Conservation (phyloP, 1,140 invertebrate genomes). For the Scaptodrosophila lebanonensis region DNA sequence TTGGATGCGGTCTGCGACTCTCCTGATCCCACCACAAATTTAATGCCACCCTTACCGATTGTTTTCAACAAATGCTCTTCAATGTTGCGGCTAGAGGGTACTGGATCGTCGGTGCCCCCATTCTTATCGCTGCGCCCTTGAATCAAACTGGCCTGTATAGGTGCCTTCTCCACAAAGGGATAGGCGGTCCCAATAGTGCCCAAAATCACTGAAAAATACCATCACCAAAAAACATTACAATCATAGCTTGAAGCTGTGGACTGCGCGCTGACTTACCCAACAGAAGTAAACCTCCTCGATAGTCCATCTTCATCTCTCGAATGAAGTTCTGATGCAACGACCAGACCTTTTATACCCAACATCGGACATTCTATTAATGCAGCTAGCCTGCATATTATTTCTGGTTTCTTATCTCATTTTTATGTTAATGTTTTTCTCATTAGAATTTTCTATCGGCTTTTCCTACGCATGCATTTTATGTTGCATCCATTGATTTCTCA, state of each 20-base stretch:
- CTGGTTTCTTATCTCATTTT: conserved; percentile 19
- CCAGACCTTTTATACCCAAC: conserved; percentile 41
- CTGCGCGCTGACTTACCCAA: conserved; percentile 27
- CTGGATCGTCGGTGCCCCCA: conserved; percentile 19
- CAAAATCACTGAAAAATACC: conserved; percentile 33
- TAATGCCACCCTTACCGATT: conserved; percentile 65
- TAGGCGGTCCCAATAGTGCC: conserved; percentile 19
- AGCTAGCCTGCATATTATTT: conserved; percentile 30
- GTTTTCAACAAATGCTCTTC: conserved; percentile 50
- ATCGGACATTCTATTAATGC: background rate
- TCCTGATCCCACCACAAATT: conserved; percentile 44
- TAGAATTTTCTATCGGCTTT: conserved; percentile 46
- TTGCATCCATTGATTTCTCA: conserved; percentile 14
- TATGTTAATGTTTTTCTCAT: conserved; percentile 53
- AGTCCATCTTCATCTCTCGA: conserved; percentile 22
- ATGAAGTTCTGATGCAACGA: conserved; percentile 7
- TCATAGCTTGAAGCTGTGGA: no score
- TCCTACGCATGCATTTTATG: background rate
- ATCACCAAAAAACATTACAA: no score
- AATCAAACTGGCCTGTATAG: conserved; percentile 37
- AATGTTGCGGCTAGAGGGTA: conserved; percentile 32
- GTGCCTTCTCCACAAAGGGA: conserved; percentile 53
- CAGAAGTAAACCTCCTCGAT: conserved; percentile 22
- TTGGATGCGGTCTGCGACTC: conserved; percentile 38
- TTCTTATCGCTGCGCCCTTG: background rate